A percentile compares a stretch with the other conserved stretches of the same genome.
Evolutionary conservation across 2,888 invertebrate genomes (phyloP).

Genomic region (Leucophenga montana): DNA sequence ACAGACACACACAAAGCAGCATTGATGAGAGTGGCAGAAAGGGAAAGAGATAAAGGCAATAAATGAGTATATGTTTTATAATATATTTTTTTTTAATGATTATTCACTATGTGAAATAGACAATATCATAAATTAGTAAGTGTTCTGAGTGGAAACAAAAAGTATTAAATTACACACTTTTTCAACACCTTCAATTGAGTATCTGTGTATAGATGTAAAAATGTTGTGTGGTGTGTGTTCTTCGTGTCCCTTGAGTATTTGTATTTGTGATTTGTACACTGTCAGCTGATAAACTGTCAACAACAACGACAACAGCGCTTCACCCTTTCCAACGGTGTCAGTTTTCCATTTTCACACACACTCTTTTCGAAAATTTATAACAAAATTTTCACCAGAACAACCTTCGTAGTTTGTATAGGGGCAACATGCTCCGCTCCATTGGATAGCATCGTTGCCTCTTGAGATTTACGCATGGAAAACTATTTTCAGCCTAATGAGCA

Average conservation of each 20-base stretch:
- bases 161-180: conserved; percentile 52
- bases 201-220: conserved; percentile 24
- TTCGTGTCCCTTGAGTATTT: conserved; percentile 7
- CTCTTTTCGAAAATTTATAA: background rate
- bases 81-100: conserved; percentile 23
- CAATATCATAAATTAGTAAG: conserved; percentile 38
- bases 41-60: conserved; percentile 42
- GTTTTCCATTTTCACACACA: conserved; percentile 1
- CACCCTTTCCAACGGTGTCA: conserved; percentile 1
- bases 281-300: conserved; percentile 10
- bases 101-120: conserved; percentile 29
- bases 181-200: conserved; percentile 52
- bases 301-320: background rate
- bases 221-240: conserved; percentile 9
- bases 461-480: background rate
- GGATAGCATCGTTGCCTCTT: background rate
- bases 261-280: conserved; percentile 16
- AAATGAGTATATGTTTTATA: conserved; percentile 15
- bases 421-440: background rate
- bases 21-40: conserved; percentile 45
- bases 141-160: conserved; percentile 37
- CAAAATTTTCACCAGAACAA: background rate
- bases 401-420: too few species aligned
- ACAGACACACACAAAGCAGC: conserved; percentile 44
- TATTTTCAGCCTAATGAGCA: conserved; percentile 2